phyloP scores from a whole-genome alignment of 2,797 vertebrate genomes.

The Darevskia mixta region DNA sequence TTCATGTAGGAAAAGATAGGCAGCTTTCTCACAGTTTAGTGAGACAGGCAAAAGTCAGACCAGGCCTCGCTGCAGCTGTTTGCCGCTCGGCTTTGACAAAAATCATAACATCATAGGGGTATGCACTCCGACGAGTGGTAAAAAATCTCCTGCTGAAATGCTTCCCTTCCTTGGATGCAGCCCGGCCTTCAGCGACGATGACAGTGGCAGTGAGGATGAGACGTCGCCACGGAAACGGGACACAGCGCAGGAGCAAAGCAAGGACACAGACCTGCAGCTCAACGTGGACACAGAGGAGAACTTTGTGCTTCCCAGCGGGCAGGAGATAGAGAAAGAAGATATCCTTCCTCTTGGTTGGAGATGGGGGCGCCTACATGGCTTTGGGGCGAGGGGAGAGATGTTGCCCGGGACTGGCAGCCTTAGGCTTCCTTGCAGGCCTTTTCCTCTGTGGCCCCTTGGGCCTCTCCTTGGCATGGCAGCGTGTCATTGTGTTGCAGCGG shows the following conservation, averaged over 20 bases:
- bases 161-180: neutral
- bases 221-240: slow-evolving; percentile 26
- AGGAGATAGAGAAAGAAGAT: slow-evolving; percentile 89
- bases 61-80: too few relatives aligned
- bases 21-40: too few relatives aligned
- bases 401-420: too few relatives aligned
- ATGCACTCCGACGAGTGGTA: neutral
- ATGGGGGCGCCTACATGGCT: too few relatives aligned
- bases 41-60: too few relatives aligned
- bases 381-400: neutral
- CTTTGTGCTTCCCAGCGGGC: slow-evolving; percentile 86
- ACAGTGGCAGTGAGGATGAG: slow-evolving; percentile 77
- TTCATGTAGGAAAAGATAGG: too few relatives aligned
- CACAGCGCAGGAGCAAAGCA: slow-evolving; percentile 48
- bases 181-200: slow-evolving; percentile 75
- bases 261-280: slow-evolving; percentile 82
- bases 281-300: slow-evolving; percentile 87
- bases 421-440: neutral
- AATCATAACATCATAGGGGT: too few relatives aligned
- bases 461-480: neutral
- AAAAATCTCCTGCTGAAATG: neutral
- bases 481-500: too few relatives aligned
- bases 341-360: slow-evolving; percentile 76
- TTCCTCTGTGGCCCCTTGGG: neutral
- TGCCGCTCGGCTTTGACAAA: too few relatives aligned